Evolutionary conservation across 1,140 invertebrate genomes (phyloP).

Genomic region (Plutomurus gul): DNA sequence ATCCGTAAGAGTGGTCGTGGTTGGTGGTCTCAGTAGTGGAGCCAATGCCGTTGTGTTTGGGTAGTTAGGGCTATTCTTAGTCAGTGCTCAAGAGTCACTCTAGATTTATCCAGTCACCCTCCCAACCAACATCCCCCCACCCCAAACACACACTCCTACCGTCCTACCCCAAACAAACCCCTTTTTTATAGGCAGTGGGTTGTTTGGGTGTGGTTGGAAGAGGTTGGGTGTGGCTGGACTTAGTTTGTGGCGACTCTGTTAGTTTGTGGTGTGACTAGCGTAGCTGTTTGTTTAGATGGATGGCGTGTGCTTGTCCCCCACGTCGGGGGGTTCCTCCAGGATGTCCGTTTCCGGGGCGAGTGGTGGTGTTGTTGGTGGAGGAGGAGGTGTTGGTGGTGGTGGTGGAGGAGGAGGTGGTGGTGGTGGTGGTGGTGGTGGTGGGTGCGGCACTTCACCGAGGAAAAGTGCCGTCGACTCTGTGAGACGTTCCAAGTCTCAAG

Average conservation of each 20-base stretch:
- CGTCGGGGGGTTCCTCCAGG: constrained; percentile 59
- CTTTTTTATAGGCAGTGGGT: not conserved
- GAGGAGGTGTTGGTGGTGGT: constrained; percentile 57
- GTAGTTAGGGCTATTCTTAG: not conserved
- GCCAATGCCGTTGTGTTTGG: constrained; percentile 45
- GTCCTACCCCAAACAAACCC: no score
- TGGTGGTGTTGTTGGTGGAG: constrained; percentile 52
- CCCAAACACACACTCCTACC: no score
- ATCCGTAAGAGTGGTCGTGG: constrained; percentile 41
- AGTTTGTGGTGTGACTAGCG: constrained; percentile 2
- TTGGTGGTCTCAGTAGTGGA: constrained; percentile 17
- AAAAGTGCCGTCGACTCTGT: constrained; percentile 57
- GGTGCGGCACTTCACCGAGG: constrained; percentile 46
- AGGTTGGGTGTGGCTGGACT: not conserved
- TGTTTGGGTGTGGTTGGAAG: not conserved
- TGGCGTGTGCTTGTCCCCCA: constrained; percentile 72
- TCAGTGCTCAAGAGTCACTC: not conserved
- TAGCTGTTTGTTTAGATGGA: constrained; percentile 68
- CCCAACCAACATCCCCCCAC: no score
- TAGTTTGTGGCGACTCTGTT: not conserved
- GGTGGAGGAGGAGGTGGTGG: constrained; percentile 56
- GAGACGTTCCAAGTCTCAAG: constrained; percentile 80
- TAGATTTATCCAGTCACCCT: no score
- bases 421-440: constrained; percentile 54
- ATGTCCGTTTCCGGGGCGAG: constrained; percentile 55